Base-by-base conservation (phyloP, 2,888 invertebrate species). In the Dynastes hyllus region DNA sequence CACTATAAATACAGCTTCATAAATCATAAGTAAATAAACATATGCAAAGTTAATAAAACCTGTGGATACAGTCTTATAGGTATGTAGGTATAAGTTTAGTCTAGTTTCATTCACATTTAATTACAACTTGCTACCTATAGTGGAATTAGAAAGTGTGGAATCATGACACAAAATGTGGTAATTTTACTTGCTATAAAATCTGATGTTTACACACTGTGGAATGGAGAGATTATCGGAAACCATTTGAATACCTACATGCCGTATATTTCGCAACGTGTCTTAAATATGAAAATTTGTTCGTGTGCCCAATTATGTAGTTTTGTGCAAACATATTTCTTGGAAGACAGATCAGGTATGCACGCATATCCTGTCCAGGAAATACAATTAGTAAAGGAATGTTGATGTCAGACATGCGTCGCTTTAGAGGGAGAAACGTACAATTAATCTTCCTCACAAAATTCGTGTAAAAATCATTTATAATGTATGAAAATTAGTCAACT, bases 91-190 rank as follows among this genome's bases (percentile, higher is more conserved):
- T 45, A 45, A 45, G 8, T 11, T 45, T 45, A 45, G 45, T 45
- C 11, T 45, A 45, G 45, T 8, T 11, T 11, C 45, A 11, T 45
- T 45, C 45, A 45, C 45, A 11, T 63, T 13, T 8, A 63, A 32
- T 29, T 63, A 63, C 27, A 11, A 11, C 2, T 29, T 11, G 32
- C 63, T 55, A n/a, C 13, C n/a, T 32, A 58, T 58, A 27, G 0
- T 22, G 29, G 27, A 63, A 32, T 63, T 63, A 63, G 63, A 63
- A 32, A 63, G 63, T 63, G 63, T 63, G 32, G 32, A 63, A 63
- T 63, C 29, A 6, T 9, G 63, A 63, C 22, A n/a, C 27, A 63
- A 63, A 63, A 63, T 8, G 32, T 32, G 32, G 2, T 63, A 32
- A 63, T 32, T 63, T 63, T 63, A 29, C 63, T 13, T 13, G 63